Conservation (phyloP, 2,113 vertebrate species). For the Limnothrissa miodon region DNA sequence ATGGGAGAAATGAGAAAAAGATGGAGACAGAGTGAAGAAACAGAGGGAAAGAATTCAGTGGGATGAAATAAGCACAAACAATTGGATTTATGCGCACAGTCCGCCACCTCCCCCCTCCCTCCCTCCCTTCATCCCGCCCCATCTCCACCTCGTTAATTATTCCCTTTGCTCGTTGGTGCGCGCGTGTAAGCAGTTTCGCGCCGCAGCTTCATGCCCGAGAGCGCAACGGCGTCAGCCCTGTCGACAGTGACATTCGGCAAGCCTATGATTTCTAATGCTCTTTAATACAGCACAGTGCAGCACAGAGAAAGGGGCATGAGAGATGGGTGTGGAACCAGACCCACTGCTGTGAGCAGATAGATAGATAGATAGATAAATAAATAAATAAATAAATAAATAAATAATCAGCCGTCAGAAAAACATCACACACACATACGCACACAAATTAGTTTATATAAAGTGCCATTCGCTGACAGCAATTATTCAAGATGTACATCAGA, state of each 20-base stretch:
- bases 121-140: slow-evolving; percentile 67
- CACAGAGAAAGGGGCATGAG: slow-evolving; percentile 37
- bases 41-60: slow-evolving; percentile 59
- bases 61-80: slow-evolving; percentile 73
- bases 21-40: slow-evolving; percentile 21
- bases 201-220: slow-evolving; percentile 66
- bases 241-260: slow-evolving; percentile 71
- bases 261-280: slow-evolving; percentile 78
- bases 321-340: not conserved
- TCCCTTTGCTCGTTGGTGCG: slow-evolving; percentile 70
- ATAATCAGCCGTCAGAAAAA: slow-evolving; percentile 25
- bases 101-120: slow-evolving; percentile 70
- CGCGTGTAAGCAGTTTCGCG: slow-evolving; percentile 70
- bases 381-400: slow-evolving; percentile 10
- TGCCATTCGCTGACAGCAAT: not conserved
- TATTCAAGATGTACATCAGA: not conserved
- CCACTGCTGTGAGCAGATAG: slow-evolving; percentile 2
- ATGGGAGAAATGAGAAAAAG: slow-evolving; percentile 40
- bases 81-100: slow-evolving; percentile 61
- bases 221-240: slow-evolving; percentile 67
- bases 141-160: slow-evolving; percentile 76
- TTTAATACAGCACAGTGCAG: slow-evolving; percentile 72
- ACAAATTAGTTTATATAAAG: slow-evolving; percentile 30
- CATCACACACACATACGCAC: slow-evolving; percentile 35
- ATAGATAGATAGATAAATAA: slow-evolving; percentile 5